phyloP scores from a whole-genome alignment of 2,888 invertebrate species.

The Erebia aethiops region DNA sequence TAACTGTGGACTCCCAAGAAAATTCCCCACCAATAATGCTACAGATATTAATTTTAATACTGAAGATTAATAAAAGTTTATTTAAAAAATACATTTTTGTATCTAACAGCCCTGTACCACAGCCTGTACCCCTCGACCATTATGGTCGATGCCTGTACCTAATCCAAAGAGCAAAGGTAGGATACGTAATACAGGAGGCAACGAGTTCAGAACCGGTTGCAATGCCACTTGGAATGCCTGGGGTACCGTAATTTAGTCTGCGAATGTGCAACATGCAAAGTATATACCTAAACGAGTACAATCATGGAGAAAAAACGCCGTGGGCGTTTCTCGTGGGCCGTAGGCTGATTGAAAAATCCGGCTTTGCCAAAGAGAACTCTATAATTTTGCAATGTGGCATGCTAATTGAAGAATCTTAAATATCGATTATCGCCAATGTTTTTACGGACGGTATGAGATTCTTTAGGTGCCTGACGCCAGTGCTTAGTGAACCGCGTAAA shows the following conservation, averaged over 20 bases:
- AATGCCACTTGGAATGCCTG: conserved; percentile 22
- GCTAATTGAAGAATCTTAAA: conserved; percentile 5
- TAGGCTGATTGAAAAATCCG: conserved; percentile 2
- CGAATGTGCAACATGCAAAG: conserved; percentile 22
- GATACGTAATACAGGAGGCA: conserved; percentile 31
- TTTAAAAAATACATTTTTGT: not conserved
- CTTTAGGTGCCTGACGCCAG: too few relatives aligned
- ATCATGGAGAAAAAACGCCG: conserved; percentile 4
- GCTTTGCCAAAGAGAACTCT: not conserved
- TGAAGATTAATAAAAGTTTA: too few relatives aligned
- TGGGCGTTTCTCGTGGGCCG: not conserved
- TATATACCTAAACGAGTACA: not conserved
- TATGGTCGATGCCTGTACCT: too few relatives aligned
- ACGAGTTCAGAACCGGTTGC: conserved; percentile 29
- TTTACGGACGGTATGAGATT: too few relatives aligned
- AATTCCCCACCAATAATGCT: too few relatives aligned
- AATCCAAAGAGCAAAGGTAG: conserved; percentile 38
- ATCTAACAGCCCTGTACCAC: not conserved
- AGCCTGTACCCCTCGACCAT: too few relatives aligned
- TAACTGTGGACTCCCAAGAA: too few relatives aligned
- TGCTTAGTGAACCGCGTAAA: too few relatives aligned
- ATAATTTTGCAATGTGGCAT: conserved; percentile 9
- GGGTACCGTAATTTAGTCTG: conserved; percentile 17
- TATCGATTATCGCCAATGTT: not conserved
- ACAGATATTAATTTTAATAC: too few relatives aligned